These are phyloP conservation scores for Himalopsyche kuldschensis DNA, from an alignment of 2,888 invertebrate species.

Conservation along the genomic window DNA sequence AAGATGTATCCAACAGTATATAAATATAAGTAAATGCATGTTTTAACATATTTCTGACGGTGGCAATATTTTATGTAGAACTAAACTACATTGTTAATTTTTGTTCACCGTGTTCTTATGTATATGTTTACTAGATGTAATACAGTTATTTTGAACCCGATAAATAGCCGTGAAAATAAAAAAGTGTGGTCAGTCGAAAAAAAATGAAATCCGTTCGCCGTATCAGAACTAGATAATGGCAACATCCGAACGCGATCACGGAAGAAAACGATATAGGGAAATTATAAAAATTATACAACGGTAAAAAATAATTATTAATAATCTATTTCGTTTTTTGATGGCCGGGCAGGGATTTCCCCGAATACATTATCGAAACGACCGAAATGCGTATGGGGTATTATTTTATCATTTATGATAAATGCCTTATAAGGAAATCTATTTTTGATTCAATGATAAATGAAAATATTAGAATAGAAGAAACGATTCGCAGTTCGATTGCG, in stretches of 20 bases:
- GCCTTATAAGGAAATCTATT: not conserved
- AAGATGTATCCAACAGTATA: too few species aligned
- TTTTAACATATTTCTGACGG: too few species aligned
- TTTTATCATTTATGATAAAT: not conserved
- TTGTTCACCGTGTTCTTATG: too few species aligned
- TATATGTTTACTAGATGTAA: too few species aligned
- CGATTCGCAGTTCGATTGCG: too few species aligned
- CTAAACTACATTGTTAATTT: too few species aligned
- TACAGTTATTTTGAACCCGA: too few species aligned
- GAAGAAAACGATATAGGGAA: constrained; percentile 27
- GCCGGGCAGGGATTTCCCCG: not conserved
- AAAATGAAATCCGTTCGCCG: not conserved
- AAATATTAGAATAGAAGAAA: not conserved
- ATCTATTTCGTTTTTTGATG: not conserved
- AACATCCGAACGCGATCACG: constrained; percentile 21
- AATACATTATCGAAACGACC: not conserved
- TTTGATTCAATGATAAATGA: not conserved
- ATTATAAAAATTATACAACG: constrained; percentile 15
- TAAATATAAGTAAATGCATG: too few species aligned
- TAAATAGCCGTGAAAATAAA: not conserved
- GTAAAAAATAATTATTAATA: not conserved
- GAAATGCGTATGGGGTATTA: not conserved
- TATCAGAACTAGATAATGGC: not conserved
- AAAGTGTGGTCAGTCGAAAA: not conserved
- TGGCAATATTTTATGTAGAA: too few species aligned